These are phyloP conservation scores for Epirrhoe tristata DNA, from an alignment of 2,888 invertebrate genomes.

Conservation along the genomic window DNA sequence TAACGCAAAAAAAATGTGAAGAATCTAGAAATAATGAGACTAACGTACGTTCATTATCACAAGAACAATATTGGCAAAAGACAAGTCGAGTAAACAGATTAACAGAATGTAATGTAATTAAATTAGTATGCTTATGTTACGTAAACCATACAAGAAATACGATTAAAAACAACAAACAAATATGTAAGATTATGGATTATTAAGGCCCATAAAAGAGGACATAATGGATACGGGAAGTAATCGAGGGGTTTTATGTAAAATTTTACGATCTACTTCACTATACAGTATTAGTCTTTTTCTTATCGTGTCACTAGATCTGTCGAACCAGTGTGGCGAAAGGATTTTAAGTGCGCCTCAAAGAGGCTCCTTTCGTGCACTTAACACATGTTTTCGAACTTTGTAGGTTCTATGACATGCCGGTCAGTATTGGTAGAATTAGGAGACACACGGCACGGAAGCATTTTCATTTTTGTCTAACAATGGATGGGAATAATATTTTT, in stretches of 20 bases:
- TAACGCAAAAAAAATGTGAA: neutral
- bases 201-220: neutral
- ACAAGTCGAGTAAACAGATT: constrained; percentile 3
- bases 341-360: too few species aligned
- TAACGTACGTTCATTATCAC: constrained; percentile 14
- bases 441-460: too few species aligned
- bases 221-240: constrained; percentile 11
- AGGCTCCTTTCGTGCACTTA: too few species aligned
- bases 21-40: constrained; percentile 17
- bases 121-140: neutral
- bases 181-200: neutral
- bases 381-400: too few species aligned
- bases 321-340: too few species aligned
- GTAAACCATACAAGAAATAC: constrained; percentile 16
- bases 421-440: too few species aligned
- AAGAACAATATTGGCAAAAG: constrained; percentile 17
- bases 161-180: constrained; percentile 13
- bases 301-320: too few species aligned
- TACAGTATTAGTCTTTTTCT: too few species aligned
- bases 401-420: too few species aligned
- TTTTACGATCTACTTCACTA: constrained; percentile 17
- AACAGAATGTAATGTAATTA: neutral
- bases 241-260: constrained; percentile 14
- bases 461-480: too few species aligned
- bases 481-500: too few species aligned